These are phyloP conservation scores for Cyclina sinensis DNA, from an alignment of 1,140 invertebrate genomes.

Conservation along the genomic window DNA sequence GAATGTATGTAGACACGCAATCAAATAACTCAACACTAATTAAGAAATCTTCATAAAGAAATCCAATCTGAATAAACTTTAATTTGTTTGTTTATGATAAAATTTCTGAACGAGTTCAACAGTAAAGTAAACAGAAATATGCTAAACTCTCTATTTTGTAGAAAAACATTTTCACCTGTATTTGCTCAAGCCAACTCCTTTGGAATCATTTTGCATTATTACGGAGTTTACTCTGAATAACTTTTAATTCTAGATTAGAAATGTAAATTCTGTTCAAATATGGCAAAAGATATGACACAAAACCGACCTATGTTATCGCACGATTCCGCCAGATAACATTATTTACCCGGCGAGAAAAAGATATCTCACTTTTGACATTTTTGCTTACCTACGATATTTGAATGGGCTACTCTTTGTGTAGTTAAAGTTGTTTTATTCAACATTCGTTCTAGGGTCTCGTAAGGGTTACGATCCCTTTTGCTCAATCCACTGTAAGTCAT, in stretches of 20 bases:
- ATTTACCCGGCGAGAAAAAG: background rate
- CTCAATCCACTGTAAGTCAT: slow-evolving; percentile 61
- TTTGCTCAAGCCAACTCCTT: slow-evolving; percentile 2
- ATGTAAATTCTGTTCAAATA: slow-evolving; percentile 38
- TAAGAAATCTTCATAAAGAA: background rate
- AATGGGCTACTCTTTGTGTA: slow-evolving; percentile 61
- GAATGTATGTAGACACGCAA: too few species aligned
- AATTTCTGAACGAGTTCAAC: background rate
- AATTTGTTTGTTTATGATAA: slow-evolving; percentile 16
- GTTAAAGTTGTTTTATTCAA: slow-evolving; percentile 63
- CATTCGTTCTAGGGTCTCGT: slow-evolving; percentile 64
- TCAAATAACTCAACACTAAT: too few species aligned
- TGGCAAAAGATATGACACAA: background rate
- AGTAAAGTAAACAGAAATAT: background rate
- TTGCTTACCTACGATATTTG: slow-evolving; percentile 60
- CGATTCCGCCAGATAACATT: background rate
- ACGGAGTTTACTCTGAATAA: slow-evolving; percentile 26
- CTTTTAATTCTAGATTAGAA: slow-evolving; percentile 35
- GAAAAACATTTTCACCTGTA: slow-evolving; percentile 25
- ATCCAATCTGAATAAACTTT: background rate
- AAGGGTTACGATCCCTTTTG: slow-evolving; percentile 43
- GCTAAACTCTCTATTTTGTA: background rate
- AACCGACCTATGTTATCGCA: background rate
- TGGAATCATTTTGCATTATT: background rate
- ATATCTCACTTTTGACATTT: background rate